Evolutionary conservation across 64 coral and sea anemone genomes (phyloP).

Genomic region (Actinia tenebrosa): DNA sequence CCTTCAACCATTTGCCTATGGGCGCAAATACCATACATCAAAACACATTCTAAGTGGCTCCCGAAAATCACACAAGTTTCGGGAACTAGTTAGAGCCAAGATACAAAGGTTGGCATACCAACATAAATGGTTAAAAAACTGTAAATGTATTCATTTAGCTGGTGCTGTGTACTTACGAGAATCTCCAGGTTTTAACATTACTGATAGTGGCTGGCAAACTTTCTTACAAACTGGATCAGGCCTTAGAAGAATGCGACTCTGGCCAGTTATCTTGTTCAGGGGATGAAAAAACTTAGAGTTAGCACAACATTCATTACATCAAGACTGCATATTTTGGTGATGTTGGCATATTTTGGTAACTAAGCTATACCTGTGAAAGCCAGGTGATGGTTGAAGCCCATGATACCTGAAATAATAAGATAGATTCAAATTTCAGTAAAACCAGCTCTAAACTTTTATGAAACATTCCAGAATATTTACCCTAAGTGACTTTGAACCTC

Average conservation of each 20-base stretch:
- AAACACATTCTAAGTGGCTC: no score
- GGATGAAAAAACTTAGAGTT: background rate
- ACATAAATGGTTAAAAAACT: no score
- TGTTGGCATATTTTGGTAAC: background rate
- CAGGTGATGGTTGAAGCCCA: constrained; percentile 57
- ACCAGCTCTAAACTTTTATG: no score
- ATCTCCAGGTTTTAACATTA: constrained; percentile 54
- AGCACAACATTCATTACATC: background rate
- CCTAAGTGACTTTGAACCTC: constrained; percentile 38
- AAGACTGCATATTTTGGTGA: background rate
- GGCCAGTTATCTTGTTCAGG: constrained; percentile 46
- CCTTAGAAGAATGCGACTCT: constrained; percentile 38
- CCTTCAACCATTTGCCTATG: no score
- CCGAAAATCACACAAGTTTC: no score
- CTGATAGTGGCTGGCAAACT: constrained; percentile 44
- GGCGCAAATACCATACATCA: no score
- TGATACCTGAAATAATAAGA: constrained; percentile 23
- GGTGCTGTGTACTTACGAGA: constrained; percentile 49
- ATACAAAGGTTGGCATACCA: no score
- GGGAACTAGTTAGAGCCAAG: no score
- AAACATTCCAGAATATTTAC: background rate
- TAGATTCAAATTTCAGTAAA: background rate
- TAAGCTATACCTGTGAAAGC: constrained; percentile 53
- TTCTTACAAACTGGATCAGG: constrained; percentile 55
- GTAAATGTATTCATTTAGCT: background rate